Evolutionary conservation across 2,797 vertebrate species (phyloP).

Genomic region (Hybognathus amarus): DNA sequence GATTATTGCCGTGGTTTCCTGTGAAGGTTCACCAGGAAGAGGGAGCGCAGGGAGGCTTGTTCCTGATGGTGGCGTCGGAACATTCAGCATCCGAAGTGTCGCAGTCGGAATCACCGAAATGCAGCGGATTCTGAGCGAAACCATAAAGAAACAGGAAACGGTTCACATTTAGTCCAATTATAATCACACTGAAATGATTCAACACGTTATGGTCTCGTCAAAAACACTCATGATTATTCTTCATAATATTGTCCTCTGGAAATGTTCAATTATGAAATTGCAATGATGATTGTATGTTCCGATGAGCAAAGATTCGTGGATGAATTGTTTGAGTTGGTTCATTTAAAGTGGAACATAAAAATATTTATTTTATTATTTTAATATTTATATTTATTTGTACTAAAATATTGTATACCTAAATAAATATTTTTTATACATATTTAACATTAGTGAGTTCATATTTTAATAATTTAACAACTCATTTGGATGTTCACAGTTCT

Average conservation of each 20-base stretch:
- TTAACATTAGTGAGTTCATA: not conserved
- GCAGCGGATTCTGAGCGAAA: constrained; percentile 85
- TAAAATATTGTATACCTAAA: not conserved
- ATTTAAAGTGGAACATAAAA: not conserved
- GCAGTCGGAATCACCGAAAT: constrained; percentile 92
- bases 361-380: too few relatives aligned
- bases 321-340: not conserved
- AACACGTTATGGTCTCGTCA: too few relatives aligned
- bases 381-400: too few relatives aligned
- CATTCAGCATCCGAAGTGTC: constrained; percentile 96
- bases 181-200: not conserved
- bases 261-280: not conserved
- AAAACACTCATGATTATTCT: not conserved
- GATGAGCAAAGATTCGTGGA: not conserved
- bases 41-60: constrained; percentile 90
- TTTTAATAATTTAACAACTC: not conserved
- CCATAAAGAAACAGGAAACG: not conserved
- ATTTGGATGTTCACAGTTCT: not conserved
- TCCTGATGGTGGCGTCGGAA: constrained; percentile 95
- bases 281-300: not conserved
- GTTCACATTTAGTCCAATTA: constrained; percentile 18
- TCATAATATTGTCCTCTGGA: not conserved
- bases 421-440: too few relatives aligned
- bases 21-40: constrained; percentile 90
- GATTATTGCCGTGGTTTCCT: constrained; percentile 91